Evolutionary conservation across 2,888 invertebrate species (phyloP).

Genomic region (Torymus texanus): DNA sequence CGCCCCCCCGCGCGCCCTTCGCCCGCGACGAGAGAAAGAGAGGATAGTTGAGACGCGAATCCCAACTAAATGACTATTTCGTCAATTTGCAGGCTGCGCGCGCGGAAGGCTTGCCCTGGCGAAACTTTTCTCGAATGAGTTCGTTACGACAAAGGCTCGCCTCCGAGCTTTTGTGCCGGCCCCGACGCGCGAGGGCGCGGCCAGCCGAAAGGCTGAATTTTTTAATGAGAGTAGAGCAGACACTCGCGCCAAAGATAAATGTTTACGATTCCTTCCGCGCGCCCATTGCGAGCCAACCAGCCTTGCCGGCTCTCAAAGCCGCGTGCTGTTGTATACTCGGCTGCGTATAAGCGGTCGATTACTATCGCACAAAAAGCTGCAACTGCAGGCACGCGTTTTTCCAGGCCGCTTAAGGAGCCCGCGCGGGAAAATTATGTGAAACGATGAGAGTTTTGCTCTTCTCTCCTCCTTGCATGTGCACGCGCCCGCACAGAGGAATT

Average conservation of each 20-base stretch:
- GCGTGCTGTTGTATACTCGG: not conserved
- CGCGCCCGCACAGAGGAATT: conserved; percentile 14
- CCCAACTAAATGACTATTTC: conserved; percentile 39
- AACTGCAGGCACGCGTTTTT: not conserved
- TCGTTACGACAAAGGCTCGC: conserved; percentile 21
- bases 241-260: conserved; percentile 9
- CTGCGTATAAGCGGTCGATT: conserved; percentile 32
- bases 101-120: not conserved
- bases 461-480: not conserved
- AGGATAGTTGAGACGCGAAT: conserved; percentile 38
- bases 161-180: not conserved
- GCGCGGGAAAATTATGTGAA: conserved; percentile 10
- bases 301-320: conserved; percentile 15
- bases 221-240: conserved; percentile 32
- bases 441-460: conserved; percentile 10
- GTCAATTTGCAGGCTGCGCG: conserved; percentile 40
- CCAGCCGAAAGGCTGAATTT: not conserved
- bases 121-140: conserved; percentile 41
- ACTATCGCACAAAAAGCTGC: conserved; percentile 29
- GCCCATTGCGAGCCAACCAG: conserved; percentile 10
- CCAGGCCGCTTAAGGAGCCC: conserved; percentile 4
- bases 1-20: conserved; percentile 47
- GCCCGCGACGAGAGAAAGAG: conserved; percentile 18
- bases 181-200: not conserved
- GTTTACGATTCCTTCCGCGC: conserved; percentile 18